Percentiles rank a stretch among this genome's conserved stretches.
phyloP scores from a whole-genome alignment of 2,888 invertebrate genomes.

The Drosophila picticornis region DNA sequence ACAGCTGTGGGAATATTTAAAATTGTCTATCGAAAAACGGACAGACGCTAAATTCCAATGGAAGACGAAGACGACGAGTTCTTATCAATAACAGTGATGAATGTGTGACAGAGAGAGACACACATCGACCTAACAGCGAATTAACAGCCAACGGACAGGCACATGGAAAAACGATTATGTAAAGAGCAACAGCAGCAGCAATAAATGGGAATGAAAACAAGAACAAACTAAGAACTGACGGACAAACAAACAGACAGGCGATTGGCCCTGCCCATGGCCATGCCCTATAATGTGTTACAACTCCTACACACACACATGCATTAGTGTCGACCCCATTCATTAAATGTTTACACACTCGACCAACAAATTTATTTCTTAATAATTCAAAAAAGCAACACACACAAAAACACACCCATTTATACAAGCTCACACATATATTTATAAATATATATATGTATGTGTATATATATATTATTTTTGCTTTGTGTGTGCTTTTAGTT shows the following conservation, averaged over 20 bases:
- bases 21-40: constrained; percentile 22
- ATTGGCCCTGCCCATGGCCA: constrained; percentile 44
- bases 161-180: constrained; percentile 75
- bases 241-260: constrained; percentile 6
- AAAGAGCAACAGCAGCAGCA: constrained; percentile 45
- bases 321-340: constrained; percentile 55
- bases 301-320: constrained; percentile 28
- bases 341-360: constrained; percentile 61
- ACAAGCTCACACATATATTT: constrained; percentile 9
- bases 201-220: constrained; percentile 25
- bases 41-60: constrained; percentile 30
- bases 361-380: constrained; percentile 61
- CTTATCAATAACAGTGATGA: constrained; percentile 24
- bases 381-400: constrained; percentile 54
- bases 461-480: constrained; percentile 33
- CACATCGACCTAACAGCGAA: constrained; percentile 8
- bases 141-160: constrained; percentile 5
- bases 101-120: constrained; percentile 10
- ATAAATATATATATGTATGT: constrained; percentile 5
- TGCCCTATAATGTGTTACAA: constrained; percentile 42
- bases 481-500: constrained; percentile 61
- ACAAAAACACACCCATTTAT: constrained; percentile 25
- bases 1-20: constrained; percentile 35
- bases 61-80: constrained; percentile 10
- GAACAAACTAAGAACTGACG: constrained; percentile 65